Percentiles rank a stretch among this genome's conserved stretches.
These are phyloP conservation scores for Sympetrum striolatum DNA, from an alignment of 2,888 invertebrate genomes.

Conservation along the genomic window DNA sequence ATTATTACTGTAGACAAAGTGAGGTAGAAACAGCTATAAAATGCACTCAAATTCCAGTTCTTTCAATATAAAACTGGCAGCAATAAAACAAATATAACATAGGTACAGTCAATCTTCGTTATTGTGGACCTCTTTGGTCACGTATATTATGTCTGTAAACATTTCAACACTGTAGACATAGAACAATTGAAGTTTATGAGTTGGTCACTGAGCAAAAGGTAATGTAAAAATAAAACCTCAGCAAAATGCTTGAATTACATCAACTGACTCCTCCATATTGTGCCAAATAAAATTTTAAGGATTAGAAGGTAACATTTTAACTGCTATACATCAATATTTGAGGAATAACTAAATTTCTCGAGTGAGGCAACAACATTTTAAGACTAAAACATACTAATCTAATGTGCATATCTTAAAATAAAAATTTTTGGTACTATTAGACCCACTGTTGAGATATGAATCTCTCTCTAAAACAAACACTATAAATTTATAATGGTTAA, in stretches of 20 bases:
- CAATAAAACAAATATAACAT: slow-evolving; percentile 42
- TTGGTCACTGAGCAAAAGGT: not conserved
- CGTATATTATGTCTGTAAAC: not conserved
- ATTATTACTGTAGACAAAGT: slow-evolving; percentile 40
- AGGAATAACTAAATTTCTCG: not conserved
- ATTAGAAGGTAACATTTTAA: not conserved
- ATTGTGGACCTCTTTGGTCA: slow-evolving; percentile 23
- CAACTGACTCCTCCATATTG: not conserved
- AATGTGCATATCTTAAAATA: not conserved
- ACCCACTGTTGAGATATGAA: not conserved
- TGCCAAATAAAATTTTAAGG: slow-evolving; percentile 19
- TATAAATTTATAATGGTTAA: not conserved
- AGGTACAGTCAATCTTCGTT: slow-evolving; percentile 38
- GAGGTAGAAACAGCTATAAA: slow-evolving; percentile 43
- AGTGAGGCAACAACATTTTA: not conserved
- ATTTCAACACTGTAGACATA: not conserved
- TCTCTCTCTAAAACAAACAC: not conserved
- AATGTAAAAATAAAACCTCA: not conserved
- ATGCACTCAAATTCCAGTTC: slow-evolving; percentile 37
- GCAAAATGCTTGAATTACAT: not conserved
- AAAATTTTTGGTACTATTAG: not conserved
- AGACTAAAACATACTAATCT: not conserved
- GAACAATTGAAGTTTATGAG: not conserved
- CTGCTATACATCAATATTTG: not conserved
- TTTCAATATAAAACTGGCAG: slow-evolving; percentile 5